Percentiles rank a stretch among this genome's conserved stretches.
These are phyloP conservation scores for Drosophila hydei DNA, from an alignment of 1,140 invertebrate species.

Conservation along the genomic window DNA sequence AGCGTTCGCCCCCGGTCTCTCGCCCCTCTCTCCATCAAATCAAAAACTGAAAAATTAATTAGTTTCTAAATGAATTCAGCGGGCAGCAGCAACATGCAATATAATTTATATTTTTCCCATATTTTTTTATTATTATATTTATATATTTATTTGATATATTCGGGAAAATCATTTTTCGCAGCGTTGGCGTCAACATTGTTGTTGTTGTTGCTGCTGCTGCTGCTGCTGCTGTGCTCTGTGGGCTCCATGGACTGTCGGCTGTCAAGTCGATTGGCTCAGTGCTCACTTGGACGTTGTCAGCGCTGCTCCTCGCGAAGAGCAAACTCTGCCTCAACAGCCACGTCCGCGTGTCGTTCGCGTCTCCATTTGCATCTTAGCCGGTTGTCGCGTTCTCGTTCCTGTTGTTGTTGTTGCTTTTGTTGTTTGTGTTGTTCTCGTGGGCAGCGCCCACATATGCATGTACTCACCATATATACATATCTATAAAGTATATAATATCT, in stretches of 20 bases:
- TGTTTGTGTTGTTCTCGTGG: conserved; percentile 21
- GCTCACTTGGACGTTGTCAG: conserved; percentile 69
- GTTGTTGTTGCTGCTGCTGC: conserved; percentile 5
- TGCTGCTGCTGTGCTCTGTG: conserved; percentile 12
- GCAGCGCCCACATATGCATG: conserved; percentile 27
- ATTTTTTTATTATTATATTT: conserved; percentile 40
- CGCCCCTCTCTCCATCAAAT: conserved; percentile 1
- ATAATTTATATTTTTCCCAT: conserved; percentile 27
- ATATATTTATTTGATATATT: conserved; percentile 72
- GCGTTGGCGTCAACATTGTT: conserved; percentile 36
- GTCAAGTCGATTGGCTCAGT: conserved; percentile 69
- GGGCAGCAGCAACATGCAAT: conserved; percentile 59
- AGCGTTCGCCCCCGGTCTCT: background rate
- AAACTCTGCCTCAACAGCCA: background rate
- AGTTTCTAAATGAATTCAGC: conserved; percentile 55
- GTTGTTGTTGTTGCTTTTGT: conserved; percentile 3
- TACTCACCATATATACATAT: conserved; percentile 1
- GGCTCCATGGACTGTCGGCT: conserved; percentile 73
- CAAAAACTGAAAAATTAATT: conserved; percentile 54
- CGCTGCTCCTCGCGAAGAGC: conserved; percentile 36
- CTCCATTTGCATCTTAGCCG: conserved; percentile 40
- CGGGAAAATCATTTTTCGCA: conserved; percentile 64
- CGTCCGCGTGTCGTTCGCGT: background rate
- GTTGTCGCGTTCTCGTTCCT: conserved; percentile 13
- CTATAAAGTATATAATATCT: conserved; percentile 22